Percentiles rank a stretch among this genome's conserved stretches.
Evolutionary conservation across 2,797 vertebrate genomes (phyloP).

Genomic region (Xiphophorus birchmanni): DNA sequence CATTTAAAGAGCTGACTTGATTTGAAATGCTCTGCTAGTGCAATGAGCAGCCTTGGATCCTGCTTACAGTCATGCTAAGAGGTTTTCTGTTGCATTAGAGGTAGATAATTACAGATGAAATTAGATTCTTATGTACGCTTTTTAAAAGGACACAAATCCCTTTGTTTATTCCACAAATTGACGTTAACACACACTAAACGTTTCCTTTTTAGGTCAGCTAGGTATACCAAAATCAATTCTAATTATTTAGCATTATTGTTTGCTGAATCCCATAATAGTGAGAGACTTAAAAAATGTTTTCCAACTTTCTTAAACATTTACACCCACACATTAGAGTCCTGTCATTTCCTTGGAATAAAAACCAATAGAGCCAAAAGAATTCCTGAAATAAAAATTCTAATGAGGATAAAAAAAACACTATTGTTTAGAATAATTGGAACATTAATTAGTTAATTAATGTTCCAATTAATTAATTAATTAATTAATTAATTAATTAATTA

Average conservation of each 20-base stretch:
- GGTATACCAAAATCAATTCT: not conserved
- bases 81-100: not conserved
- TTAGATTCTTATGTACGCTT: not conserved
- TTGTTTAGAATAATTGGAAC: too few relatives aligned
- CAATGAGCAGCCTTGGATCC: not conserved
- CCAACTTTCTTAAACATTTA: not conserved
- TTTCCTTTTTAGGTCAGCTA: not conserved
- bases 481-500: too few relatives aligned
- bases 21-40: not conserved
- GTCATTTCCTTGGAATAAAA: too few relatives aligned
- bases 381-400: too few relatives aligned
- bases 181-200: not conserved
- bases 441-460: too few relatives aligned
- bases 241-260: not conserved
- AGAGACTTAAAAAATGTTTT: not conserved
- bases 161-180: not conserved
- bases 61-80: not conserved
- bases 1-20: slow-evolving; percentile 4
- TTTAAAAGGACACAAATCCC: not conserved
- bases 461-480: too few relatives aligned
- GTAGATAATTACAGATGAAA: not conserved
- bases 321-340: not conserved
- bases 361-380: too few relatives aligned
- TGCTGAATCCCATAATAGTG: not conserved
- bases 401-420: too few relatives aligned